Evolutionary conservation across 2,888 invertebrate genomes (phyloP).

Genomic region (Priapulus caudatus): DNA sequence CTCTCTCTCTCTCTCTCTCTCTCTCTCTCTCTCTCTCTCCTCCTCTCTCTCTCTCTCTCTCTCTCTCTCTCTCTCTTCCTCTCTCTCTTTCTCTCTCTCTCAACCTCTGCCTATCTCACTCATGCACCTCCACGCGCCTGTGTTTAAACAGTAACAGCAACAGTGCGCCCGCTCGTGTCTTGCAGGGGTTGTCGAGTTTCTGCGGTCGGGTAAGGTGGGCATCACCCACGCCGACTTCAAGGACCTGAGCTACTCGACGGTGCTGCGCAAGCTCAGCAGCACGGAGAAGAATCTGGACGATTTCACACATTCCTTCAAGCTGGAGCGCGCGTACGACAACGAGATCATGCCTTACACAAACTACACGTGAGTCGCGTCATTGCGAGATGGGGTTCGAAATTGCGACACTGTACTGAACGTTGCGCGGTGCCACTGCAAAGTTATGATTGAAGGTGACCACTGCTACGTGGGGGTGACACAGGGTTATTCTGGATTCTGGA

Average conservation of each 20-base stretch:
- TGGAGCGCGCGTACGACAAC: conserved; percentile 86
- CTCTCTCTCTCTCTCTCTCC: not conserved
- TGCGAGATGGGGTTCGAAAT: too few species aligned
- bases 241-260: conserved; percentile 79
- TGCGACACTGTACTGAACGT: too few species aligned
- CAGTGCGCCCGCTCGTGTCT: too few species aligned
- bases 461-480: too few species aligned
- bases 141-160: too few species aligned
- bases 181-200: conserved; percentile 85
- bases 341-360: conserved; percentile 96
- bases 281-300: conserved; percentile 26
- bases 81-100: conserved; percentile 16
- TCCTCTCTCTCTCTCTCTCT: conserved; percentile 5
- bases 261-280: conserved; percentile 68
- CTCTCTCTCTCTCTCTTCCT: conserved; percentile 17
- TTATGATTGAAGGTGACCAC: too few species aligned
- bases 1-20: conserved; percentile 2
- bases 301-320: conserved; percentile 88
- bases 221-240: conserved; percentile 92
- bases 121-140: not conserved
- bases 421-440: too few species aligned
- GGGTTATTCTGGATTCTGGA: too few species aligned
- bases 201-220: conserved; percentile 76
- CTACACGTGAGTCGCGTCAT: conserved; percentile 63
- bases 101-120: not conserved